Evolutionary conservation across 2,113 vertebrate species (phyloP), one percentile per base, ranked within the genome.

Genomic region (Rhinichthys klamathensis): DNA sequence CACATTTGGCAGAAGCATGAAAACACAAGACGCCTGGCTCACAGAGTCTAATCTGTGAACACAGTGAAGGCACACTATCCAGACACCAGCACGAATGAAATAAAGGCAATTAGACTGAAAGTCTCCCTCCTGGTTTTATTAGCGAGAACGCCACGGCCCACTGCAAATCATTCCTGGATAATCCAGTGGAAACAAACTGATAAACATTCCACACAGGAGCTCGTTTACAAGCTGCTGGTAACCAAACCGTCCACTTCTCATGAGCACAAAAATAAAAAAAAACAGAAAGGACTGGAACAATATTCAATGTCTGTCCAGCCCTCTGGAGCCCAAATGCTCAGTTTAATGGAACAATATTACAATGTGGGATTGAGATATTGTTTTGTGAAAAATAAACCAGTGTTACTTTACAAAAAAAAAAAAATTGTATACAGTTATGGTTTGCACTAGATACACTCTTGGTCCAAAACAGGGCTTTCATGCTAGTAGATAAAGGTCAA

Each of bases 151-250:
- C 80, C 38, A n/a, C 13, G n/a, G 56, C 79, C 70, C 18, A 54
- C 74, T 85, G 74, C 81, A 86, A 86, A 86, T 76, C 32, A 79
- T 56, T 86, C 49, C 87, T 86, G 85, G 77, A 88, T 51, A 77
- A 82, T 84, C 30, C 80, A 78, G 60, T 86, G 87, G 87, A 88
- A 88, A 88, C 67, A 75, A 51, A 41, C 67, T 60, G 79, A 70
- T 84, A 88, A 82, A 86, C 84, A 83, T 81, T 88, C 69, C 38
- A 56, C 49, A 80, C 58, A 54, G 69, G 84, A 67, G 82, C 27
- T 21, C 21, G 16, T 86, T 88, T 85, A 85, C 65, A 69, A 85
- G 65, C 63, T 35, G 51, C 70, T 44, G 58, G 41, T 54, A 77
- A 74, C 49, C 23, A 56, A 61, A 75, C 46, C 54, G 30, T 83